Conservation (phyloP, 2,888 invertebrate species). For the Lasioglossum leucozonium region DNA sequence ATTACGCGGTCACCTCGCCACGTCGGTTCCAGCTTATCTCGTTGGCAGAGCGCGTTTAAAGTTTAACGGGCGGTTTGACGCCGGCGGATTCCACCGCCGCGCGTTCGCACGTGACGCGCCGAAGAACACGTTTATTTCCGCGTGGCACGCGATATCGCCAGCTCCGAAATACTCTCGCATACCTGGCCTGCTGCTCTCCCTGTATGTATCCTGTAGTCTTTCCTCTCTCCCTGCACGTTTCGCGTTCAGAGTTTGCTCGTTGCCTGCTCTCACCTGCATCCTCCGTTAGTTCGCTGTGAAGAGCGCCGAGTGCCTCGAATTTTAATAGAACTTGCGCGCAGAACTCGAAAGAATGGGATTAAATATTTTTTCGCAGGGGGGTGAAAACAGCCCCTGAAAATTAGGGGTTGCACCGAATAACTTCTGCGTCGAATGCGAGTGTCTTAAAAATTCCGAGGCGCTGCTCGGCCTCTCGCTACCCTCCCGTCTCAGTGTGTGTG, state of each 20-base stretch:
- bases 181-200: background rate
- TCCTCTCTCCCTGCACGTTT: constrained; percentile 21
- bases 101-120: constrained; percentile 42
- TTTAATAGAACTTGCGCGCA: background rate
- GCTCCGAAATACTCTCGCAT: constrained; percentile 5
- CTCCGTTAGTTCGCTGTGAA: background rate
- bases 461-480: background rate
- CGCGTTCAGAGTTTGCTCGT: background rate
- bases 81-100: constrained; percentile 17
- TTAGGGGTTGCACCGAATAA: too few relatives aligned
- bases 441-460: background rate
- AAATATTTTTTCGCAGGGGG: too few relatives aligned
- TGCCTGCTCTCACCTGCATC: constrained; percentile 20
- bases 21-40: constrained; percentile 36
- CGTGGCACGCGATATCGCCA: constrained; percentile 35
- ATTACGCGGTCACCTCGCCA: background rate
- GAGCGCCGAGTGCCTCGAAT: background rate
- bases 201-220: background rate
- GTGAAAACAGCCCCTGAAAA: background rate
- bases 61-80: constrained; percentile 33
- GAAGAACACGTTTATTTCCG: constrained; percentile 35
- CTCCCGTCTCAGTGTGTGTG: background rate
- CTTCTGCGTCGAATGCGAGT: background rate
- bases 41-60: constrained; percentile 19
- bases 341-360: too few relatives aligned